Conservation (phyloP, 2,888 invertebrate species). For the Patella pellucida region DNA sequence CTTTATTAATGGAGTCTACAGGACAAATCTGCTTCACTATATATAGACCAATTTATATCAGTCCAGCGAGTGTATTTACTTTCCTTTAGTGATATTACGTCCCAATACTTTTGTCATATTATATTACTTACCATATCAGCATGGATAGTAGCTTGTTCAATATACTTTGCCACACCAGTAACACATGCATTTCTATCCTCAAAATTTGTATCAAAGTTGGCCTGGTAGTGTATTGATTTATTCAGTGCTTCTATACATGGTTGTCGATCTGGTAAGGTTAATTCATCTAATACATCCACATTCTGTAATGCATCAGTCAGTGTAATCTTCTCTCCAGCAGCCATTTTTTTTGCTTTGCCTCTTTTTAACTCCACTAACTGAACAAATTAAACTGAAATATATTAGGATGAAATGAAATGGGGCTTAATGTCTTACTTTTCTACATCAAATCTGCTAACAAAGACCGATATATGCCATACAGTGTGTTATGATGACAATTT, state of each 20-base stretch:
- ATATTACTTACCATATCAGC: slow-evolving; percentile 89
- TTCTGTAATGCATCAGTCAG: slow-evolving; percentile 94
- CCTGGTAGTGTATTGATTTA: slow-evolving; percentile 84
- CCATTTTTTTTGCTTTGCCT: slow-evolving; percentile 19
- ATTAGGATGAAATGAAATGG: no score
- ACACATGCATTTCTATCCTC: slow-evolving; percentile 99
- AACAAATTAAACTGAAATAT: no score
- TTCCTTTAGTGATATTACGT: no score
- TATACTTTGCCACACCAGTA: slow-evolving; percentile 98
- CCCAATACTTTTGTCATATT: background rate
- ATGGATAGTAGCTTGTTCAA: slow-evolving; percentile 98
- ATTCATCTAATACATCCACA: slow-evolving; percentile 95
- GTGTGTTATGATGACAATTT: background rate
- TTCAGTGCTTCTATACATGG: slow-evolving; percentile 98
- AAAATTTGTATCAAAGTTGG: slow-evolving; percentile 98
- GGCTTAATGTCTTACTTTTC: no score
- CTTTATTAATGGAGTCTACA: no score
- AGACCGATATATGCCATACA: background rate
- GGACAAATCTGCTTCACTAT: no score
- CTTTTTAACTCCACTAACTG: no score
- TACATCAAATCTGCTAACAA: no score
- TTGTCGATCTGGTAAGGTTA: slow-evolving; percentile 95
- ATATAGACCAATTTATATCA: no score
- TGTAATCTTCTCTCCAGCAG: slow-evolving; percentile 76
- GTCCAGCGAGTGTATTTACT: no score